phyloP scores from a whole-genome alignment of 2,113 vertebrate species.

The Mirounga angustirostris region DNA sequence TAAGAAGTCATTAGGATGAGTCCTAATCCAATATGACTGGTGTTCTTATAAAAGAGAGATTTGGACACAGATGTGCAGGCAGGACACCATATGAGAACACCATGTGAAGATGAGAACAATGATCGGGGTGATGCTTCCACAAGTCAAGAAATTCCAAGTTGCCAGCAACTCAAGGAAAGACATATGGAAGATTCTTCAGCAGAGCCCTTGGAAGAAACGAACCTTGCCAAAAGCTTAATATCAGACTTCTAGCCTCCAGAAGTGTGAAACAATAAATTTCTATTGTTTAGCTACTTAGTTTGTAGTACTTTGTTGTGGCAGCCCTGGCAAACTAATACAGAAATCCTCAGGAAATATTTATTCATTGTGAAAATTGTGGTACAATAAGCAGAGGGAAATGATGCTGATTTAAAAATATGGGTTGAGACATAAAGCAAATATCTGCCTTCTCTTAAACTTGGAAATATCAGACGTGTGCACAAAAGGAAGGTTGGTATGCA shows the following conservation, averaged over 20 bases:
- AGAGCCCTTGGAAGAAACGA: not conserved
- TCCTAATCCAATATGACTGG: not conserved
- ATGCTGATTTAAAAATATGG: not conserved
- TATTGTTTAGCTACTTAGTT: not conserved
- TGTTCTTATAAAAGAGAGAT: not conserved
- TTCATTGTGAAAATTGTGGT: not conserved
- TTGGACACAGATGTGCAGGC: not conserved
- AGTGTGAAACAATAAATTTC: not conserved
- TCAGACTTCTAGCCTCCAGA: not conserved
- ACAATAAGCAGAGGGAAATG: not conserved
- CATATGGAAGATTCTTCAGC: not conserved
- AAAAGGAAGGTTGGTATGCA: not conserved
- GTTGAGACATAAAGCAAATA: not conserved
- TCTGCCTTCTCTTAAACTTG: not conserved
- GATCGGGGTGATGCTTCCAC: not conserved
- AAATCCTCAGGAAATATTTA: not conserved
- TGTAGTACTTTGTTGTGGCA: not conserved
- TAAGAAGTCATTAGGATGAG: not conserved
- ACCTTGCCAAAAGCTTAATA: not conserved
- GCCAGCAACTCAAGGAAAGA: not conserved
- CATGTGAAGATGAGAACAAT: not conserved
- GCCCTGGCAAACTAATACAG: not conserved
- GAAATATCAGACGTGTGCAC: not conserved
- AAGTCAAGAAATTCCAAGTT: not conserved
- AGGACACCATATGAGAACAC: not conserved